Evolutionary conservation across 2,888 invertebrate genomes (phyloP), one percentile per base, ranked within the genome.

Genomic region (Tiphia femorata): DNA sequence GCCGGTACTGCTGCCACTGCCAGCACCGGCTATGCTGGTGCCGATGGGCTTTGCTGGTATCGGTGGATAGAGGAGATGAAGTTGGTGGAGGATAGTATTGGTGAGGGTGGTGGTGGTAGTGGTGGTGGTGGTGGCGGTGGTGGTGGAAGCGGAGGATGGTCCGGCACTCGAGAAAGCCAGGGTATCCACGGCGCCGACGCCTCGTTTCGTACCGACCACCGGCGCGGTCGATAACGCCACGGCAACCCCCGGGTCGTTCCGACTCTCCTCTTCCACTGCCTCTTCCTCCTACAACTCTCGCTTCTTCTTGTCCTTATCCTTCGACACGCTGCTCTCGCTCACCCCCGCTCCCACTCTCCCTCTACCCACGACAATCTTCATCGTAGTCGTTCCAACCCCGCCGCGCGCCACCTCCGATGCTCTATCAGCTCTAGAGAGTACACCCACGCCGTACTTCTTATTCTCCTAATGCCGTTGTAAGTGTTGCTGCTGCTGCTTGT

Each of bases 201-300:
- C 71, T 67, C 62, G 62, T 68, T 64, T 67, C 69, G 59, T 72
- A 70, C 70, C 72, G 63, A 72, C 70, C 65, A 65, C 64, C 73
- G 67, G 63, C 67, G 62, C 69, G 77, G 76, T 78, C 77, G 77
- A 78, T 78, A 78, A 70, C 77, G 73, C 75, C 76, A 75, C 77
- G 73, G 77, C 77, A 78, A 77, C 78, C 77, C 72, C 75, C 72
- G 67, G 75, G 75, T 76, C 73, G 75, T 73, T 73, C 71, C 65
- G 65, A 64, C 69, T 68, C 67, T 67, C 49, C 55, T 58, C 63
- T 42, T 42, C 37, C 33, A 14, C 27, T 12, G 8, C 43, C 1
- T 8, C 25, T 30, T 17, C 48, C 20, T 47, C 48, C 21, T 49
- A 38, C 37, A 25, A 29, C 46, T 10, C 51, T 54, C 44, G 33